phyloP scores from a whole-genome alignment of 2,888 invertebrate genomes.

The Oxycera nigricornis region DNA sequence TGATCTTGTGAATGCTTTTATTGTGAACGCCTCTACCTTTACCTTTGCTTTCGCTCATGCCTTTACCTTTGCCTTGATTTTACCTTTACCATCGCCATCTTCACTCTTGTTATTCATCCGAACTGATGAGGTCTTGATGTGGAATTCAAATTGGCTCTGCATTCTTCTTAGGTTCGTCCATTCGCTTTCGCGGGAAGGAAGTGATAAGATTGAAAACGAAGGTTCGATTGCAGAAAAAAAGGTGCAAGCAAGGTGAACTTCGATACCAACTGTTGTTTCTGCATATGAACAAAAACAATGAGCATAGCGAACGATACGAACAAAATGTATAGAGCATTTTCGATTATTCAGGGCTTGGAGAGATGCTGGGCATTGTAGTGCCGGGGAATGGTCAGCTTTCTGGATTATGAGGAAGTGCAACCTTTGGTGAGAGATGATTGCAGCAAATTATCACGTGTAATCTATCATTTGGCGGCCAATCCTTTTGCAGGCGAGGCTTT shows the following conservation, averaged over 20 bases:
- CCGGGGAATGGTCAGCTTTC: not conserved
- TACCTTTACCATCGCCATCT: slow-evolving; percentile 40
- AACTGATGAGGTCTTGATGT: slow-evolving; percentile 47
- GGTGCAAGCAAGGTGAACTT: slow-evolving; percentile 20
- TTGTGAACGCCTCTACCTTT: slow-evolving; percentile 39
- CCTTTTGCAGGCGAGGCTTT: no score
- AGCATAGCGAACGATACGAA: not conserved
- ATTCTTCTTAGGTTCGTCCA: slow-evolving; percentile 39
- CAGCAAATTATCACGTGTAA: slow-evolving; percentile 10
- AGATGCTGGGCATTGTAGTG: not conserved
- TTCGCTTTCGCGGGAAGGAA: slow-evolving; percentile 26
- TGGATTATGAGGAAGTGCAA: slow-evolving; percentile 11
- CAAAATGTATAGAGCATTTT: not conserved
- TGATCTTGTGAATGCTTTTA: slow-evolving; percentile 39
- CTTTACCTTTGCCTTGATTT: no score
- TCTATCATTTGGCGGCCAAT: not conserved
- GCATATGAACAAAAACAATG: slow-evolving; percentile 23
- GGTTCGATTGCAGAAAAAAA: not conserved
- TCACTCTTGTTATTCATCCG: slow-evolving; percentile 45
- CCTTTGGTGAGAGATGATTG: not conserved
- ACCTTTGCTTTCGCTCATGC: slow-evolving; percentile 40
- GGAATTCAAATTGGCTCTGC: slow-evolving; percentile 47
- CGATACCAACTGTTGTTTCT: not conserved
- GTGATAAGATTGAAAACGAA: slow-evolving; percentile 13
- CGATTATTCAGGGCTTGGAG: slow-evolving; percentile 26